phyloP scores from a whole-genome alignment of 2,113 vertebrate species.

The Synchiropus splendidus region DNA sequence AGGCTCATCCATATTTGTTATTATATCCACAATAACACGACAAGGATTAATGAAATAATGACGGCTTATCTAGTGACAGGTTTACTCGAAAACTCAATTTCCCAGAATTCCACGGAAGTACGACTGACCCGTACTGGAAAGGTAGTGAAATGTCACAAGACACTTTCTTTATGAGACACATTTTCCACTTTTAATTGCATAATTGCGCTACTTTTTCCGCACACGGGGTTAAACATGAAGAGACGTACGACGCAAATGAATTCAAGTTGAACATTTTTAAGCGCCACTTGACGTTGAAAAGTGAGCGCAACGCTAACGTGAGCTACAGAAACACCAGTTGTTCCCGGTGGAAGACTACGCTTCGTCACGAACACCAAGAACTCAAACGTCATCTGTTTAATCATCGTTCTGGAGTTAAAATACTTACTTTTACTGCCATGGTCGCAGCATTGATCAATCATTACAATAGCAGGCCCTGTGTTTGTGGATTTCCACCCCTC shows the following conservation, averaged over 20 bases:
- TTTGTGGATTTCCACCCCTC: conserved; percentile 46
- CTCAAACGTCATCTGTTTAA: too few species aligned
- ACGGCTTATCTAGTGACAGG: too few species aligned
- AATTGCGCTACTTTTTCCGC: background rate
- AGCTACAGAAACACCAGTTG: conserved; percentile 11
- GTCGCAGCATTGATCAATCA: conserved; percentile 54
- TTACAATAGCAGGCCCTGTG: conserved; percentile 51
- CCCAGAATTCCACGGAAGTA: conserved; percentile 52
- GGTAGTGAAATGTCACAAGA: conserved; percentile 78
- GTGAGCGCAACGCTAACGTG: conserved; percentile 3
- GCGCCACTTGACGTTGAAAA: conserved; percentile 2
- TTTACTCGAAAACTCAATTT: conserved; percentile 41
- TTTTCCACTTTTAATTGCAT: conserved; percentile 47
- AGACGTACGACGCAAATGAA: too few species aligned
- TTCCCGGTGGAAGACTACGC: background rate
- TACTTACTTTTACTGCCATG: conserved; percentile 67
- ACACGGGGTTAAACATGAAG: background rate
- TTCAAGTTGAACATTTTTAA: background rate
- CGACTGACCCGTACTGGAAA: conserved; percentile 50
- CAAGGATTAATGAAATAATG: too few species aligned
- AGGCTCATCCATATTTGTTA: too few species aligned
- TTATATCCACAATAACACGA: too few species aligned
- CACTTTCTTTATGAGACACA: conserved; percentile 56
- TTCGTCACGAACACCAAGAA: too few species aligned
- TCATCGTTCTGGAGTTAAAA: background rate